phyloP scores from a whole-genome alignment of 2,797 vertebrate species.

The Gadopsis marmoratus region DNA sequence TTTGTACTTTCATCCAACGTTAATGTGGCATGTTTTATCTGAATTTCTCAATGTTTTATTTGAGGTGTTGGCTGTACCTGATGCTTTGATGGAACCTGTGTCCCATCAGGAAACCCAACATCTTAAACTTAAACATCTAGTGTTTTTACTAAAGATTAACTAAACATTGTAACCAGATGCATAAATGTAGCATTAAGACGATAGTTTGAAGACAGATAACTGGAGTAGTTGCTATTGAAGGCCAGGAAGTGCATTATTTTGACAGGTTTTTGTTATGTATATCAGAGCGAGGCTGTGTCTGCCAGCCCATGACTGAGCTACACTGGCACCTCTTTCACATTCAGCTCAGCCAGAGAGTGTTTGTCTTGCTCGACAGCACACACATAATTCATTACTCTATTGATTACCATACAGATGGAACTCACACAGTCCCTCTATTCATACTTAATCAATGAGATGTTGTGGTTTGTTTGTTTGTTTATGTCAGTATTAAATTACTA shows the following conservation, averaged over 20 bases:
- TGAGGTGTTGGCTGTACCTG: background rate
- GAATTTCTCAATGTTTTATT: background rate
- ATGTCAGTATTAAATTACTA: constrained; percentile 56
- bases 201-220: background rate
- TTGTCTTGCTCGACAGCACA: constrained; percentile 40
- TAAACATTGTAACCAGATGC: background rate
- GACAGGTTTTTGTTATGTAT: constrained; percentile 23
- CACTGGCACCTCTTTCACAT: constrained; percentile 45
- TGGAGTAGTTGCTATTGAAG: background rate
- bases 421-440: constrained; percentile 40
- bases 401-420: constrained; percentile 69
- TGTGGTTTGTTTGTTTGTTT: constrained; percentile 54
- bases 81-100: background rate
- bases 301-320: constrained; percentile 26
- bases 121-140: background rate
- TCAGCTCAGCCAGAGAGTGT: constrained; percentile 38
- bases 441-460: constrained; percentile 62
- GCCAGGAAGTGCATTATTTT: constrained; percentile 18
- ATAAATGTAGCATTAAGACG: background rate
- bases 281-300: background rate
- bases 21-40: background rate
- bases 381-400: constrained; percentile 69
- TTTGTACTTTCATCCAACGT: background rate
- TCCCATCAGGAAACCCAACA: background rate
- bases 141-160: background rate